phyloP scores from a whole-genome alignment of 1,140 invertebrate species.

The Glossosoma conforme region DNA sequence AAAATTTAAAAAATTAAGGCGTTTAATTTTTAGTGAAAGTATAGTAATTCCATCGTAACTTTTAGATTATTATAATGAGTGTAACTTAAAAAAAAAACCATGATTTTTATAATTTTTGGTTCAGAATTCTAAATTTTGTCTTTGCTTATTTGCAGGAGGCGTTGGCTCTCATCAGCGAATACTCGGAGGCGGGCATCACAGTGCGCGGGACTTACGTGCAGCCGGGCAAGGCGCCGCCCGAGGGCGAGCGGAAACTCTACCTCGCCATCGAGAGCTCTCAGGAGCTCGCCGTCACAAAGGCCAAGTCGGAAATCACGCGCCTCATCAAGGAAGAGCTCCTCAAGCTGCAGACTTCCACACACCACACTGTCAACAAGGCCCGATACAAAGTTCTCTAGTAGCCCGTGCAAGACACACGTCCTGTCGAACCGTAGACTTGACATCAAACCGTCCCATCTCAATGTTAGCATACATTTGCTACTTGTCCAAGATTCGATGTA shows the following conservation, averaged over 20 bases:
- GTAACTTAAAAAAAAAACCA: no score
- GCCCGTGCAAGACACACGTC: no score
- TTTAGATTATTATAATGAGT: no score
- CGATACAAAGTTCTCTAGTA: constrained; percentile 94
- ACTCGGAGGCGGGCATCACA: constrained; percentile 97
- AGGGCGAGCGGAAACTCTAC: constrained; percentile 95
- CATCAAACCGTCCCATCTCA: not conserved
- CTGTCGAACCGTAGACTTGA: no score
- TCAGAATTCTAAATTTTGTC: constrained; percentile 12
- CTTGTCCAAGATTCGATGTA: no score
- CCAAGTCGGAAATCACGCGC: constrained; percentile 96
- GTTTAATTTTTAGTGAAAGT: no score
- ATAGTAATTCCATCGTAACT: no score
- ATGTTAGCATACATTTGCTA: no score
- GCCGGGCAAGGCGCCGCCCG: constrained; percentile 81
- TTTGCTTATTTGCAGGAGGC: constrained; percentile 68
- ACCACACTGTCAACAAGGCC: constrained; percentile 84
- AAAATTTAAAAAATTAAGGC: no score
- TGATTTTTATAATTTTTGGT: no score
- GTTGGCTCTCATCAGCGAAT: constrained; percentile 96
- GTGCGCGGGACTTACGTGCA: constrained; percentile 96
- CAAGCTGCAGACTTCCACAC: constrained; percentile 82
- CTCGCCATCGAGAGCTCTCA: constrained; percentile 98
- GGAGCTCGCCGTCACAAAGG: constrained; percentile 94
- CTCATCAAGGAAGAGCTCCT: constrained; percentile 97